Evolutionary conservation across 2,113 vertebrate genomes (phyloP).

Genomic region (Microcebus ravelobensis): DNA sequence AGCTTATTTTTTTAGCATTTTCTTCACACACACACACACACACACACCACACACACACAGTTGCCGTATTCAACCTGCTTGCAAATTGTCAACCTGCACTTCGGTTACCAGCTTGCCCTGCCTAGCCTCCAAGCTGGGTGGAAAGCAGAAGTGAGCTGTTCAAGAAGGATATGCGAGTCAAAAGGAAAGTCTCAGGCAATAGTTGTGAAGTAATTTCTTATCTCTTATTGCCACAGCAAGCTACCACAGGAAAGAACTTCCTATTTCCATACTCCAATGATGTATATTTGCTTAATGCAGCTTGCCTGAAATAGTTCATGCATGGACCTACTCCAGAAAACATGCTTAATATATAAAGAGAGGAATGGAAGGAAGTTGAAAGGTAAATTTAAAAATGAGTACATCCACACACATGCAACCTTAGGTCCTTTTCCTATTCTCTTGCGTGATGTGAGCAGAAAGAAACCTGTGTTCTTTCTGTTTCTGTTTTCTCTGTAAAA

Average conservation of each 20-base stretch:
- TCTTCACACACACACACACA: neutral
- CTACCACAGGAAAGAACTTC: constrained; percentile 70
- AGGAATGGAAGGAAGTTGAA: neutral
- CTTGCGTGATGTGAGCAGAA: neutral
- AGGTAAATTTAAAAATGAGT: neutral
- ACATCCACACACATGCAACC: neutral
- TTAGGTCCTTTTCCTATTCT: neutral
- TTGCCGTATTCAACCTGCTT: neutral
- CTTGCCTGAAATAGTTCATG: neutral
- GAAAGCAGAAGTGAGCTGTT: constrained; percentile 78
- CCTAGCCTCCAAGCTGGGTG: neutral
- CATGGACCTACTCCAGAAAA: neutral
- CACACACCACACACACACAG: neutral
- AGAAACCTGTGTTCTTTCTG: neutral
- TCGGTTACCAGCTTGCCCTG: neutral
- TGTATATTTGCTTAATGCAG: neutral
- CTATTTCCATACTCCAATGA: constrained; percentile 65
- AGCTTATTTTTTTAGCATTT: neutral
- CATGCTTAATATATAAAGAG: neutral
- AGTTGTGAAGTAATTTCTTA: constrained; percentile 78
- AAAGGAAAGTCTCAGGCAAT: constrained; percentile 79
- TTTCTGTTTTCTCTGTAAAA: neutral
- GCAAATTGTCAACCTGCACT: neutral
- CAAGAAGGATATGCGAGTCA: constrained; percentile 58
- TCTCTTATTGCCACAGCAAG: constrained; percentile 75